These are phyloP conservation scores for Daboia siamensis DNA, from an alignment of 2,113 vertebrate genomes.

Conservation along the genomic window DNA sequence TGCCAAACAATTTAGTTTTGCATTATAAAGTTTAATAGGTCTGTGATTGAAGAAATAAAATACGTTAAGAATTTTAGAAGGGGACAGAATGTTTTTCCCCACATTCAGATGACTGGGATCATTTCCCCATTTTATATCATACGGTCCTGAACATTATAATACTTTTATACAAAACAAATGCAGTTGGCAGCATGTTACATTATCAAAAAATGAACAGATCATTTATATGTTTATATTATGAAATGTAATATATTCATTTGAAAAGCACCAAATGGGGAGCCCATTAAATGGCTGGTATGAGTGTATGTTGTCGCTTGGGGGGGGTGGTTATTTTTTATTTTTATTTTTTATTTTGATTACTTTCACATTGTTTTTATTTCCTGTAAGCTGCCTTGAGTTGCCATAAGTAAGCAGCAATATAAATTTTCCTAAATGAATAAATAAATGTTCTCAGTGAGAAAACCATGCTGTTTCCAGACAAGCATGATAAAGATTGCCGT, in stretches of 20 bases:
- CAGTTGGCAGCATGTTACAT: neutral
- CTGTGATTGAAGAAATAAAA: neutral
- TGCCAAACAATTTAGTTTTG: neutral
- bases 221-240: neutral
- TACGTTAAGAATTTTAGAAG: neutral
- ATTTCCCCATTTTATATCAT: neutral
- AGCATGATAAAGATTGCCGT: neutral
- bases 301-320: neutral
- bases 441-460: neutral
- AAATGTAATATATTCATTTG: neutral
- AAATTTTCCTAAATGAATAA: neutral
- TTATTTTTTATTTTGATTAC: neutral
- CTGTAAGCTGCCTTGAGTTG: neutral
- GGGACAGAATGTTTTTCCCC: neutral
- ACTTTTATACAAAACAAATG: neutral
- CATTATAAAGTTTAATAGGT: neutral
- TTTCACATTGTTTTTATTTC: neutral
- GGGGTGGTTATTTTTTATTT: neutral
- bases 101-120: neutral
- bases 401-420: neutral
- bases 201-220: neutral
- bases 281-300: neutral
- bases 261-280: neutral
- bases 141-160: neutral
- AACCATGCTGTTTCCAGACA: neutral